Conservation (phyloP, 1,140 invertebrate genomes). For the Argopecten irradians region DNA sequence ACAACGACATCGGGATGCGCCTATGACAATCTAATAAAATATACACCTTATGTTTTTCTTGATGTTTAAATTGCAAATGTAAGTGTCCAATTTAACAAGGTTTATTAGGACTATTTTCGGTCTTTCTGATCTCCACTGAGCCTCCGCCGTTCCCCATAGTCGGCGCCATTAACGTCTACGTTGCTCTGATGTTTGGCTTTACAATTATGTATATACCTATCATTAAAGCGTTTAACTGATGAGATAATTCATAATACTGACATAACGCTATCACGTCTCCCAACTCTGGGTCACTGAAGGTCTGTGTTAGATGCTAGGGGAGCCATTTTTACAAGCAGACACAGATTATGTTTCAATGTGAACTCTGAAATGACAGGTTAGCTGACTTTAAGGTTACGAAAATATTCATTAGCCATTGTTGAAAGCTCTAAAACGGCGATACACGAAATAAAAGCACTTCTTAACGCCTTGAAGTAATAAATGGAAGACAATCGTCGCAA, state of each 20-base stretch:
- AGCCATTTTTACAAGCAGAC: constrained; percentile 1
- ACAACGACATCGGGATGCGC: not conserved
- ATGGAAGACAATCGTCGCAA: not conserved
- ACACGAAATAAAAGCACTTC: not conserved
- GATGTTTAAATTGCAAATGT: constrained; percentile 23
- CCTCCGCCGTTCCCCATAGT: not conserved
- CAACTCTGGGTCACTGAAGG: constrained; percentile 3
- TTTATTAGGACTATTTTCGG: constrained; percentile 1
- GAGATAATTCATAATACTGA: constrained; percentile 18
- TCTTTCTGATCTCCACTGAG: not conserved
- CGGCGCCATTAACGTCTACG: constrained; percentile 5
- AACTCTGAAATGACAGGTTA: not conserved
- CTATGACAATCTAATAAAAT: constrained; percentile 23
- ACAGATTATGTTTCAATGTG: constrained; percentile 6
- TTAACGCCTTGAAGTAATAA: constrained; percentile 17
- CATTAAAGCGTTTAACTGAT: constrained; percentile 18
- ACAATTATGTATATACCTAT: constrained; percentile 12
- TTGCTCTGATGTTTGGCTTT: constrained; percentile 16
- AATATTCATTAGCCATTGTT: not conserved
- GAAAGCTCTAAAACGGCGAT: not conserved
- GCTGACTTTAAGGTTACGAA: not conserved
- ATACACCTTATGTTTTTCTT: constrained; percentile 16
- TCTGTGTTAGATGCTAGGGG: not conserved
- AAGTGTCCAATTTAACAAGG: constrained; percentile 16
- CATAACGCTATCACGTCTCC: not conserved